phyloP scores from a whole-genome alignment of 2,888 invertebrate species.

The Polydrusus pterygomalis region DNA sequence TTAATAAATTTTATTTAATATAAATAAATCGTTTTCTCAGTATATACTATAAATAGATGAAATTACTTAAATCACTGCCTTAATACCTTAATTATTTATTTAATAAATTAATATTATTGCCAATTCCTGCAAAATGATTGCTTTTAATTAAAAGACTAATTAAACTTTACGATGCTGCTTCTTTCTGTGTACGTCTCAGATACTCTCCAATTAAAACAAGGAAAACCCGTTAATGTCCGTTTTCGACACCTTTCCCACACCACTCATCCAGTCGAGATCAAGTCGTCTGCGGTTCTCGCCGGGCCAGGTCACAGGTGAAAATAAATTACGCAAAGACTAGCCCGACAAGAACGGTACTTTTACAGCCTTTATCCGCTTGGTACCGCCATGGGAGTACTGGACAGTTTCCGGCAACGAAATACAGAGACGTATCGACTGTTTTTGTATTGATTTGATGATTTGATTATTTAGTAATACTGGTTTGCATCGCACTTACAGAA shows the following conservation, averaged over 20 bases:
- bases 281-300: constrained; percentile 9
- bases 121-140: no score
- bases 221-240: constrained; percentile 13
- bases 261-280: constrained; percentile 12
- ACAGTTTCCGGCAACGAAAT: constrained; percentile 24
- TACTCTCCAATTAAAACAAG: neutral
- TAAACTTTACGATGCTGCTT: no score
- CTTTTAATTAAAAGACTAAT: no score
- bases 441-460: neutral
- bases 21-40: no score
- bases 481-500: no score
- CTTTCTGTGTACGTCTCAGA: no score
- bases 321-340: constrained; percentile 37
- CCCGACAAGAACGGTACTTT: constrained; percentile 34
- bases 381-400: constrained; percentile 21
- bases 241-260: constrained; percentile 24
- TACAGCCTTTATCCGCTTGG: constrained; percentile 30
- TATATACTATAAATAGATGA: no score
- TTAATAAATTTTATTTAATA: no score
- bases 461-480: no score
- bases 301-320: constrained; percentile 35
- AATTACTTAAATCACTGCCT: no score
- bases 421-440: constrained; percentile 2
- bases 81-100: no score
- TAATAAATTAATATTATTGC: no score